Conservation (phyloP, 2,888 invertebrate species). For the Chrysolina americana region DNA sequence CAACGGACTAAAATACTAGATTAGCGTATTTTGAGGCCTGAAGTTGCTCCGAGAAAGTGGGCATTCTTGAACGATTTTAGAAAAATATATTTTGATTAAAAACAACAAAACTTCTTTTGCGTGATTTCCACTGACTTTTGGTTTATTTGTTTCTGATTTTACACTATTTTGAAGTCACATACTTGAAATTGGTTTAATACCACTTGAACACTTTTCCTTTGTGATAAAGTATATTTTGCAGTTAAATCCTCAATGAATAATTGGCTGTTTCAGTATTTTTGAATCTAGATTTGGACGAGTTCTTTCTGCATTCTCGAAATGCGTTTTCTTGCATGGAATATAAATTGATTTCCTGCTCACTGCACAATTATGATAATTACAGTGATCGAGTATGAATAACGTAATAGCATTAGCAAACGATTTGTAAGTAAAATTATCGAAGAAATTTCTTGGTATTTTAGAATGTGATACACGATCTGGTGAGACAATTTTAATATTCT, state of each 20-base stretch:
- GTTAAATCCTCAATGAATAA: not conserved
- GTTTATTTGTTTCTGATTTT: no score
- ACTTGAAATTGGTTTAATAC: no score
- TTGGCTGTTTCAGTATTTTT: not conserved
- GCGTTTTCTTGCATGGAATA: not conserved
- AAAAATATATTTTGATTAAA: no score
- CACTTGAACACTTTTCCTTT: no score
- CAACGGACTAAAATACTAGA: no score
- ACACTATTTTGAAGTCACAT: no score
- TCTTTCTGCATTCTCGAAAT: conserved; percentile 6
- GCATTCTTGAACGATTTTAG: no score
- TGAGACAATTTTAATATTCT: conserved; percentile 1
- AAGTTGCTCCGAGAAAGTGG: no score
- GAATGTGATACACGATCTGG: conserved; percentile 14
- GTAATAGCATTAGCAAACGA: conserved; percentile 7
- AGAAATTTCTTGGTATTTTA: conserved; percentile 16
- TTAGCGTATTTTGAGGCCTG: no score
- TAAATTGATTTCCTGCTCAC: conserved; percentile 3
- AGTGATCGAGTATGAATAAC: conserved; percentile 1
- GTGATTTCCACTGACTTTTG: no score
- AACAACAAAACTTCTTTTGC: no score
- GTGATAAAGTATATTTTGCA: not conserved
- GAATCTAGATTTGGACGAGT: not conserved
- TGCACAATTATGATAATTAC: conserved; percentile 9
- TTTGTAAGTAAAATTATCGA: conserved; percentile 3